Conservation (phyloP, 30 jellyfish, hydroid and myxozoan genomes). For the Aurelia aurita complex sp. Pacific region DNA sequence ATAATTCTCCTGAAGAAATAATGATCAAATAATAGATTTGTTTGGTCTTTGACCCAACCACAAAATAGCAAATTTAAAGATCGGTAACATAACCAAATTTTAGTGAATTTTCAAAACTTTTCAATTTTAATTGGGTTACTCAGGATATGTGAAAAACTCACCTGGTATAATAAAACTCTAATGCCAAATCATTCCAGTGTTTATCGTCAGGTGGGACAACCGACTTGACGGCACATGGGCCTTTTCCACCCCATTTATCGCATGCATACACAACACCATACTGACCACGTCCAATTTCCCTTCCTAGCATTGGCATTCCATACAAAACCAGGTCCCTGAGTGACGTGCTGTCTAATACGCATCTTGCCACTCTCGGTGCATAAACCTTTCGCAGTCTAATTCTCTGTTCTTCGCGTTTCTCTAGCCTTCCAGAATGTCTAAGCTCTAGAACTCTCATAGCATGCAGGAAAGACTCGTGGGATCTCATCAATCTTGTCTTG, state of each 20-base stretch:
- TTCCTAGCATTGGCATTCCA: constrained; percentile 99
- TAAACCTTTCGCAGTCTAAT: constrained; percentile 89
- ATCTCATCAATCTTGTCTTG: constrained; percentile 89
- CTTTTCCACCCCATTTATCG: constrained; percentile 99
- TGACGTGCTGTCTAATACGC: constrained; percentile 98
- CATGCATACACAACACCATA: constrained; percentile 99
- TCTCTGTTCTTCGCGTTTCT: constrained; percentile 95
- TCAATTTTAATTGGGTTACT: too few species aligned
- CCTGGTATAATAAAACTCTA: constrained; percentile 98
- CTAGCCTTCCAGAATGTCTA: constrained; percentile 96
- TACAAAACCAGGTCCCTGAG: constrained; percentile 91
- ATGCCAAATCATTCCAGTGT: constrained; percentile 98
- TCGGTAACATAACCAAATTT: too few species aligned
- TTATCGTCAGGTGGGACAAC: constrained; percentile 99
- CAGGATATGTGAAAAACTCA: neutral
- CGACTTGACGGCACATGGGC: constrained; percentile 98
- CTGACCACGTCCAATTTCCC: constrained; percentile 98
- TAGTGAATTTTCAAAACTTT: too few species aligned
- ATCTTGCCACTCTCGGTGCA: constrained; percentile 99
- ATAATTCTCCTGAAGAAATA: too few species aligned
- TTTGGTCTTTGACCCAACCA: too few species aligned
- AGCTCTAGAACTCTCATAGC: constrained; percentile 87
- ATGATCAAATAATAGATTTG: too few species aligned
- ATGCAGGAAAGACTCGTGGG: constrained; percentile 93
- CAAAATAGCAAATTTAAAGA: too few species aligned